Conservation (phyloP, 2,888 invertebrate genomes). For the Epinotia nisella region DNA sequence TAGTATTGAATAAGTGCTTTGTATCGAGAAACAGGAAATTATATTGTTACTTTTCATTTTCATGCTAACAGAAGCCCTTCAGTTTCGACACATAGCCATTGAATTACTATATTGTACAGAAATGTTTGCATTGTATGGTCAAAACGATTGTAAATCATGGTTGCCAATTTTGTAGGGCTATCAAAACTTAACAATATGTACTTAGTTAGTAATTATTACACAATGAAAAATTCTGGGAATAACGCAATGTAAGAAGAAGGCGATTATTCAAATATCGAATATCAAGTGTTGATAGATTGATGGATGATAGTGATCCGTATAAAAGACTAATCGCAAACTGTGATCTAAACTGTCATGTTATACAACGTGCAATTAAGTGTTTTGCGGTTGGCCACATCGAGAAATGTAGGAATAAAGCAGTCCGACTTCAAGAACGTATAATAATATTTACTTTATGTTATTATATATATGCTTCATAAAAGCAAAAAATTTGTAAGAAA, state of each 20-base stretch:
- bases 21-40: conserved; percentile 51
- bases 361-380: conserved; percentile 68
- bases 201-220: conserved; percentile 20
- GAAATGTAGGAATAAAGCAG: conserved; percentile 46
- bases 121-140: conserved; percentile 25
- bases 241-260: conserved; percentile 16
- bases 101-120: conserved; percentile 28
- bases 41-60: conserved; percentile 55
- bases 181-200: conserved; percentile 23
- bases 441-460: not conserved
- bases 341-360: conserved; percentile 66
- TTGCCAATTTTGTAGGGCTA: conserved; percentile 29
- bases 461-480: too few relatives aligned
- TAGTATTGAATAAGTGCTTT: conserved; percentile 52
- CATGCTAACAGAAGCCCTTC: conserved; percentile 50
- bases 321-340: conserved; percentile 58
- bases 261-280: conserved; percentile 32
- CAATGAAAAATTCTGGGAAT: conserved; percentile 17
- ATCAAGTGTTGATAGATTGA: conserved; percentile 57
- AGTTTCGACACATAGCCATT: conserved; percentile 29
- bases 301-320: conserved; percentile 63
- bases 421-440: not conserved
- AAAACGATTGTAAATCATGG: conserved; percentile 23
- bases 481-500: too few relatives aligned
- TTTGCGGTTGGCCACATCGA: conserved; percentile 60